A percentile compares a stretch with the other conserved stretches of the same genome.
phyloP scores from a whole-genome alignment of 2,888 invertebrate genomes.

The Horisme vitalbata region DNA sequence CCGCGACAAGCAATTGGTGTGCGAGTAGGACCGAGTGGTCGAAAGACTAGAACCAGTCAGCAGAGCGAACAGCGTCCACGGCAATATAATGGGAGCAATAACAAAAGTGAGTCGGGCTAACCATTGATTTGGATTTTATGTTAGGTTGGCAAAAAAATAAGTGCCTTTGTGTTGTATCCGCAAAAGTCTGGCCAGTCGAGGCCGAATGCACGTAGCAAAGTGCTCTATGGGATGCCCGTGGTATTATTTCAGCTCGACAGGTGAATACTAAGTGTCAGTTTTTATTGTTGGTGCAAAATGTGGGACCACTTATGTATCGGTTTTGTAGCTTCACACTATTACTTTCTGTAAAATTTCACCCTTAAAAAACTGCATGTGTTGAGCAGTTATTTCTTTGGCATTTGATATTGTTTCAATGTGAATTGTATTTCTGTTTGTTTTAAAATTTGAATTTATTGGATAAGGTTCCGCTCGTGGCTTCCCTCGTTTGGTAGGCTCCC shows the following conservation, averaged over 20 bases:
- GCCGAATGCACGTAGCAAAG: conserved; percentile 53
- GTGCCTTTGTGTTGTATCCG: conserved; percentile 68
- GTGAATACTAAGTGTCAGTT: conserved; percentile 69
- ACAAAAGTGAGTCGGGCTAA: conserved; percentile 76
- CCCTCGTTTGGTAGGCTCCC: no score
- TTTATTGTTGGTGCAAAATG: conserved; percentile 51
- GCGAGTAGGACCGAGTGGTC: conserved; percentile 41
- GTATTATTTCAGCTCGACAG: conserved; percentile 67
- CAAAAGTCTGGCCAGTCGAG: conserved; percentile 65
- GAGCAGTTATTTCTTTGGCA: conserved; percentile 2
- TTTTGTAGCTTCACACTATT: conserved; percentile 34
- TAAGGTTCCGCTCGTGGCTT: no score
- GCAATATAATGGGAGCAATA: conserved; percentile 73
- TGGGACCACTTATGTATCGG: conserved; percentile 45
- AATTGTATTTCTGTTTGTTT: neutral
- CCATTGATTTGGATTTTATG: conserved; percentile 79
- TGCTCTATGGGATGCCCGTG: conserved; percentile 51
- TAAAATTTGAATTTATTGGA: neutral
- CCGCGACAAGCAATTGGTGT: conserved; percentile 47
- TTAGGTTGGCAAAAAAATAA: conserved; percentile 66
- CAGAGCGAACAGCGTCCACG: conserved; percentile 51
- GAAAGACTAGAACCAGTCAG: conserved; percentile 54
- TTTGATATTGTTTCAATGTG: neutral
- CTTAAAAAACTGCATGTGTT: conserved; percentile 6
- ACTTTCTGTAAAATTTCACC: conserved; percentile 3